Evolutionary conservation across 2,797 vertebrate genomes (phyloP), one percentile per base, ranked within the genome.

Genomic region (Iguana delicatissima): DNA sequence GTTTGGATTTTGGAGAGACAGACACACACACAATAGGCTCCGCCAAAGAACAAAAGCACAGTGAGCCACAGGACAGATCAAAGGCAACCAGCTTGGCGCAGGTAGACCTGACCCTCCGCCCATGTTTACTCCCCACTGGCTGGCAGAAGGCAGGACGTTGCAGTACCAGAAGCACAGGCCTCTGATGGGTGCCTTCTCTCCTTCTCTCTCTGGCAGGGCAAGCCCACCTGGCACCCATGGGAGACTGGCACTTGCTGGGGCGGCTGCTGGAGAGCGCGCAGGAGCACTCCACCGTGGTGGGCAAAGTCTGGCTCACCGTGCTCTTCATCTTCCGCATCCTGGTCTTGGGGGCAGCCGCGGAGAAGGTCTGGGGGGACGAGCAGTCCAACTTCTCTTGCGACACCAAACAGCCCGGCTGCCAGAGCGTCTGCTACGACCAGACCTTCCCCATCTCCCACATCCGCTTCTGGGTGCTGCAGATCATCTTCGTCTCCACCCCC

Each of bases 361-460:
- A 99, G 96, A 98, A 98, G 92, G 98, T 98, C 55, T 99, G 98
- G 98, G 98, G 98, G 0, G 98, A 98, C 0, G 98, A 99, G 93
- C 97, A 96, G 96, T 98, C 98, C 0, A 98, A 98, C 84, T 99
- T 99, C 95, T 98, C 98, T 24, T 99, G 98, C 0, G 98, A 98
- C 96, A 98, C 98, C 4, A 98, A 98, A 95, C 98, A 98, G 96
- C 98, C 98, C 0, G 98, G 98, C 94, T 99, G 98, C 95, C 98
- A 99, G 95, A 99, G 98, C 0, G 98, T 98, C 92, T 99, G 98
- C 95, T 99, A 99, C 0, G 98, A 98, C 95, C 97, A 97, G 89
- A 99, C 98, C 89, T 99, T 99, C 95, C 98, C 98, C 64, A 98
- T 99, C 93, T 99, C 98, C 62, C 98, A 99, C 95, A 98, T 98